Conservation (phyloP, 2,888 invertebrate species). For the Oscheius sp. region DNA sequence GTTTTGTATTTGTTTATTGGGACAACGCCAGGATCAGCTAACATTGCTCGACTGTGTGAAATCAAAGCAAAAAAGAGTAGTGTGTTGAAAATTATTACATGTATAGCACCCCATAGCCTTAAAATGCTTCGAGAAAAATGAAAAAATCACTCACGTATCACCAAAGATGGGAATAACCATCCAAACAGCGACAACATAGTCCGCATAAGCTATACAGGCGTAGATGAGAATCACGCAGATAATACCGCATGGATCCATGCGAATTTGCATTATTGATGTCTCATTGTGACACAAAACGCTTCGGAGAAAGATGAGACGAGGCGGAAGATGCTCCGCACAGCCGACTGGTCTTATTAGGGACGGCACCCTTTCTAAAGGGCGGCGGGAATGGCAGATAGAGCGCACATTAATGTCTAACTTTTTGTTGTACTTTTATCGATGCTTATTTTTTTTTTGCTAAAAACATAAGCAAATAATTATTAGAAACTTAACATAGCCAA, state of each 20-base stretch:
- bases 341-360: neutral
- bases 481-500: too few species aligned
- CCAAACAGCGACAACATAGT: constrained; percentile 86
- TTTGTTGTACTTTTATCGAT: neutral
- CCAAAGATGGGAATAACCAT: constrained; percentile 83
- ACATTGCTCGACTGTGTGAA: constrained; percentile 84
- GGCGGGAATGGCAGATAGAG: neutral
- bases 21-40: constrained; percentile 88
- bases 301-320: neutral
- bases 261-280: constrained; percentile 15
- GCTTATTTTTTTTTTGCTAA: neutral
- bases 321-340: neutral
- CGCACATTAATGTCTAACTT: neutral
- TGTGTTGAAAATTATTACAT: constrained; percentile 82
- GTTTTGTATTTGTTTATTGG: constrained; percentile 75
- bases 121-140: too few species aligned
- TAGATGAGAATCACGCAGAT: constrained; percentile 84
- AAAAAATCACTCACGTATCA: constrained; percentile 80
- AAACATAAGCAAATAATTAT: too few species aligned
- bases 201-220: constrained; percentile 83
- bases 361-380: neutral
- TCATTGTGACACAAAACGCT: neutral
- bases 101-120: constrained; percentile 80
- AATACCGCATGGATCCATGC: constrained; percentile 83
- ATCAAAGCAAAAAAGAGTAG: constrained; percentile 80